Evolutionary conservation across 2,797 vertebrate species (phyloP), one percentile per base, ranked within the genome.

Genomic region (Rousettus madagascariensis): DNA sequence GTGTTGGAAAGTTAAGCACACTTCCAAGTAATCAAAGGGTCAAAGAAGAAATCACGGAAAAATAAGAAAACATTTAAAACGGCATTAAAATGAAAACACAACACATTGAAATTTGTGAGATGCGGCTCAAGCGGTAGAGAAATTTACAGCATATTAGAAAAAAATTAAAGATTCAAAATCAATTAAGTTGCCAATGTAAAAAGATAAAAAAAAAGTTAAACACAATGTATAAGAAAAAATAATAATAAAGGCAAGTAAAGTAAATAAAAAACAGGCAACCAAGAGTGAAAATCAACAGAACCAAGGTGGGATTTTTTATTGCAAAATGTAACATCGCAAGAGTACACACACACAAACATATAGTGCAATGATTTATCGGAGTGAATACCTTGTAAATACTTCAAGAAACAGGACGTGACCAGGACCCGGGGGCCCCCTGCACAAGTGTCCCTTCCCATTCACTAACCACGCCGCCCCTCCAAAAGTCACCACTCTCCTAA

Each of bases 71-170:
- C 43, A 72, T 38, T 74, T 57, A 36, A 33, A 77, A 71, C 55
- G 38, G 53, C 59, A 89, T 86, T 77, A 65, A 77, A 92, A 89
- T 80, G 26, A 74, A 96, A 91, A 74, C 2, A 11, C 33, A 91
- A 74, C 2, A 11, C 33, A 59, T n/a, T 24, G 69, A 80, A 75
- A 59, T 59, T 26, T 10, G 10, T 26, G 57, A 59, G 43, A 69
- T 71, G 9, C 22, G 83, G 53, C 53, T 86, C 77, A 65, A 43
- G 30, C 2, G 43, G 8, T 46, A 92, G 65, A 20, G 33, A 63
- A 86, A 87, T 51, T 8, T 63, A 16, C 1, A 49, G 8, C 36
- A 30, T 15, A n/a, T 33, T 51, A 51, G 61, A 68, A 95, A 41
- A 83, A 4, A n/a, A 43, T 20, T 5, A 57, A 49, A 78, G 16